A percentile compares a stretch with the other conserved stretches of the same genome.
Evolutionary conservation across 2,797 vertebrate species (phyloP).

Genomic region (Philypnodon macrostomus): DNA sequence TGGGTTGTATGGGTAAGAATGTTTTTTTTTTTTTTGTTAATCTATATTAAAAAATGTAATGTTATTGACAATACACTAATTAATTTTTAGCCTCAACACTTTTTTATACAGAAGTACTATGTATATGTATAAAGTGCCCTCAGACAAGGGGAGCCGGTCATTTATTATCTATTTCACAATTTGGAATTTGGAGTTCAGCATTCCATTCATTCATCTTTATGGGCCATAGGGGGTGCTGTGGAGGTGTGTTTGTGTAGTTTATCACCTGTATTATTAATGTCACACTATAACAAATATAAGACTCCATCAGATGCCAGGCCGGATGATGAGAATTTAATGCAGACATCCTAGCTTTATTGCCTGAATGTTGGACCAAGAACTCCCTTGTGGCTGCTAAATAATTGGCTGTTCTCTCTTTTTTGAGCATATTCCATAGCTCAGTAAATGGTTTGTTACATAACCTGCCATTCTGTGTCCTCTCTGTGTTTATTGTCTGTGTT

Average conservation of each 20-base stretch:
- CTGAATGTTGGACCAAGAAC: slow-evolving; percentile 51
- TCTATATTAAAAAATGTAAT: too few relatives aligned
- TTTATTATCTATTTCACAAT: too few relatives aligned
- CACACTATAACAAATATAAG: slow-evolving; percentile 10
- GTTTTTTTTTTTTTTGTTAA: too few relatives aligned
- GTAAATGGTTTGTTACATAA: slow-evolving; percentile 53
- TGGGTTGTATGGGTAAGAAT: too few relatives aligned
- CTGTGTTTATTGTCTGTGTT: slow-evolving; percentile 16
- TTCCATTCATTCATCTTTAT: too few relatives aligned
- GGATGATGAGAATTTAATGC: slow-evolving; percentile 30
- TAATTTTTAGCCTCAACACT: too few relatives aligned
- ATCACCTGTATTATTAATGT: slow-evolving; percentile 15
- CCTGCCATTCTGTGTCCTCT: slow-evolving; percentile 28
- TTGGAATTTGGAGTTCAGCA: too few relatives aligned
- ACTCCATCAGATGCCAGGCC: slow-evolving; percentile 20
- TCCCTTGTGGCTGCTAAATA: slow-evolving; percentile 65
- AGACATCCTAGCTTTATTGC: slow-evolving; percentile 25
- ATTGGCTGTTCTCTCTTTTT: slow-evolving; percentile 63
- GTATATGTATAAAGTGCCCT: too few relatives aligned
- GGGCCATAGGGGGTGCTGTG: background rate
- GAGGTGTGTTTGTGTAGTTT: background rate
- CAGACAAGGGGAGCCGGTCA: too few relatives aligned
- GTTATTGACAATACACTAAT: too few relatives aligned
- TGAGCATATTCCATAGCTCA: slow-evolving; percentile 38
- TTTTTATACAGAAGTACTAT: too few relatives aligned